These are phyloP conservation scores for Batillaria attramentaria DNA, from an alignment of 1,140 invertebrate genomes.

Conservation along the genomic window DNA sequence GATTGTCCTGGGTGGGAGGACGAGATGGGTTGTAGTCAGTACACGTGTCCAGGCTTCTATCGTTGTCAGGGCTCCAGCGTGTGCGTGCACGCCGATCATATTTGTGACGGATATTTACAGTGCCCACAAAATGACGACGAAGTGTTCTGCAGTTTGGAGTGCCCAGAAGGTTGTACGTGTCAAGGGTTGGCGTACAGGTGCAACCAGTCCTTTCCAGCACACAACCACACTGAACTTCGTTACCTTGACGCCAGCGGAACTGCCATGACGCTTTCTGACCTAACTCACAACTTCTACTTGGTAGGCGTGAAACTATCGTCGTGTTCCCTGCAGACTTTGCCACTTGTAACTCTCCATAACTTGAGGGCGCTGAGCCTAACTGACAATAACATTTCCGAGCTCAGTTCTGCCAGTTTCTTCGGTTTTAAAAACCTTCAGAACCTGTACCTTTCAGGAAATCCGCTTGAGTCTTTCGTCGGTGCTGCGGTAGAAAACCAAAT, in stretches of 20 bases:
- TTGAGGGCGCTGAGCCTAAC: not conserved
- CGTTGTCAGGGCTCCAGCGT: conserved; percentile 23
- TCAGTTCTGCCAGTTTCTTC: not conserved
- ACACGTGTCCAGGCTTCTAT: conserved; percentile 27
- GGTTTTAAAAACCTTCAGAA: conserved; percentile 16
- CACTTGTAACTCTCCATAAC: not conserved
- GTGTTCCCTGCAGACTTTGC: not conserved
- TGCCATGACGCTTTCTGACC: not conserved
- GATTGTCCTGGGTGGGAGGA: conserved; percentile 35
- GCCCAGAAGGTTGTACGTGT: conserved; percentile 28
- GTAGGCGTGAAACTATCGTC: not conserved
- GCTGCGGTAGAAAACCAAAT: not conserved
- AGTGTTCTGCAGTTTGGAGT: conserved; percentile 24
- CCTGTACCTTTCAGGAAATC: conserved; percentile 24
- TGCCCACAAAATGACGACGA: conserved; percentile 36
- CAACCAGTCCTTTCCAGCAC: not conserved
- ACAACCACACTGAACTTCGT: not conserved
- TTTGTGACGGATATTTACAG: conserved; percentile 31
- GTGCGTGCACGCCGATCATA: conserved; percentile 24
- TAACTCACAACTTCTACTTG: not conserved
- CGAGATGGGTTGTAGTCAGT: conserved; percentile 10
- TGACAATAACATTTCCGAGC: not conserved
- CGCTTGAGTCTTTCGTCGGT: not conserved
- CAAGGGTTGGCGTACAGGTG: conserved; percentile 22
- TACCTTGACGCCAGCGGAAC: conserved; percentile 11